These are phyloP conservation scores for Copsychus sechellarum DNA, from an alignment of 2,113 vertebrate genomes.

Conservation along the genomic window DNA sequence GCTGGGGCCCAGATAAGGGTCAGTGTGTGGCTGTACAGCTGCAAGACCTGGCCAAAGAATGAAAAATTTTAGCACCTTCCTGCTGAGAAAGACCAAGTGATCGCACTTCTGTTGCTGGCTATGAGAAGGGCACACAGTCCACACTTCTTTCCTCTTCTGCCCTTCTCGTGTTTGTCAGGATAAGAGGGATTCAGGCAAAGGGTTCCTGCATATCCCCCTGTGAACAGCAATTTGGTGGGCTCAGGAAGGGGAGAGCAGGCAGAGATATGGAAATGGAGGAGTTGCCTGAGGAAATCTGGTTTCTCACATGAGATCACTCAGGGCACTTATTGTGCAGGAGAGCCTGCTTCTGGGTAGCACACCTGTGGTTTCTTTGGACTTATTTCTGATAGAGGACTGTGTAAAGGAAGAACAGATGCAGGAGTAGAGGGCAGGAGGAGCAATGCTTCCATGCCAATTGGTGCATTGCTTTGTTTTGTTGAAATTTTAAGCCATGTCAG, in stretches of 20 bases:
- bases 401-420: not conserved
- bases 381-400: not conserved
- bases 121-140: not conserved
- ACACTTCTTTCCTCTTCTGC: not conserved
- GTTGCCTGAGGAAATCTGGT: not conserved
- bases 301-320: not conserved
- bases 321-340: rapidly evolving
- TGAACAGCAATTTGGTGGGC: not conserved
- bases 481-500: not conserved
- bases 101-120: not conserved
- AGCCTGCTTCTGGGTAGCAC: not conserved
- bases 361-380: not conserved
- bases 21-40: not conserved
- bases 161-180: not conserved
- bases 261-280: not conserved
- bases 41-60: not conserved
- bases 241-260: not conserved
- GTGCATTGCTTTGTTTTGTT: not conserved
- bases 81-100: not conserved
- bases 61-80: not conserved
- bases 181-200: not conserved
- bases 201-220: not conserved
- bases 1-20: not conserved
- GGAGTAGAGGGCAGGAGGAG: not conserved
- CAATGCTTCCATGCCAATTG: not conserved